Conservation (phyloP, 1,140 invertebrate species). For the Drosophila malerkotliana region DNA sequence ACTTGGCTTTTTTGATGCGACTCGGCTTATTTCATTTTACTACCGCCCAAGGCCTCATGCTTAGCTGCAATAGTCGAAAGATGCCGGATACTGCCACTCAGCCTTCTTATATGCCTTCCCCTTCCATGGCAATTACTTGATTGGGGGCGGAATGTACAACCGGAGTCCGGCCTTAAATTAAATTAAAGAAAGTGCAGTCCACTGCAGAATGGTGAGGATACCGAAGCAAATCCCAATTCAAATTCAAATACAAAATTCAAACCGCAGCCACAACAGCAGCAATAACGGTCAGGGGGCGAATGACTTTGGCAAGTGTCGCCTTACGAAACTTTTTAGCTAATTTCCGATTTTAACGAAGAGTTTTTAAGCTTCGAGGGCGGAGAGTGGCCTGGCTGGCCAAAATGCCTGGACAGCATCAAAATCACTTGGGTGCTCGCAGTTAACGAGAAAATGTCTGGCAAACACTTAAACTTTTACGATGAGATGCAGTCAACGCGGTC, state of each 20-base stretch:
- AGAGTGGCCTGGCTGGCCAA: slow-evolving; percentile 7
- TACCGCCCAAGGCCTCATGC: slow-evolving; percentile 44
- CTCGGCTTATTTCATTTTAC: slow-evolving; percentile 56
- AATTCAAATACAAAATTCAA: slow-evolving; percentile 4
- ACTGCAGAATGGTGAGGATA: slow-evolving; percentile 15
- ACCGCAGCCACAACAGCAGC: slow-evolving; percentile 13
- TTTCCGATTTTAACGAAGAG: slow-evolving; percentile 75
- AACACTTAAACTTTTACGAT: slow-evolving; percentile 80
- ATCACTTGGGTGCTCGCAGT: slow-evolving; percentile 68
- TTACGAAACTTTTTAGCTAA: slow-evolving; percentile 73
- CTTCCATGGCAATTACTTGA: slow-evolving; percentile 45
- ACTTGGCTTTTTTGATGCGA: slow-evolving; percentile 12
- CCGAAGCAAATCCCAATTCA: slow-evolving; percentile 29
- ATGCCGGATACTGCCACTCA: slow-evolving; percentile 14
- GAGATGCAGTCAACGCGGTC: slow-evolving; percentile 51
- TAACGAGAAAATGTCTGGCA: slow-evolving; percentile 80
- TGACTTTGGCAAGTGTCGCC: slow-evolving; percentile 69
- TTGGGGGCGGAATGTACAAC: slow-evolving; percentile 33
- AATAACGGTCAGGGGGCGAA: slow-evolving; percentile 31
- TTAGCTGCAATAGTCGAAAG: slow-evolving; percentile 43
- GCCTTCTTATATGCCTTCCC: slow-evolving; percentile 1
- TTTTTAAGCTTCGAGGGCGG: slow-evolving; percentile 47
- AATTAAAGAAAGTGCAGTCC: slow-evolving; percentile 67
- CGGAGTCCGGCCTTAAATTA: slow-evolving; percentile 53
- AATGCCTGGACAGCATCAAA: slow-evolving; percentile 61